phyloP scores from a whole-genome alignment of 2,888 invertebrate genomes.

The Eristalis arbustorum region DNA sequence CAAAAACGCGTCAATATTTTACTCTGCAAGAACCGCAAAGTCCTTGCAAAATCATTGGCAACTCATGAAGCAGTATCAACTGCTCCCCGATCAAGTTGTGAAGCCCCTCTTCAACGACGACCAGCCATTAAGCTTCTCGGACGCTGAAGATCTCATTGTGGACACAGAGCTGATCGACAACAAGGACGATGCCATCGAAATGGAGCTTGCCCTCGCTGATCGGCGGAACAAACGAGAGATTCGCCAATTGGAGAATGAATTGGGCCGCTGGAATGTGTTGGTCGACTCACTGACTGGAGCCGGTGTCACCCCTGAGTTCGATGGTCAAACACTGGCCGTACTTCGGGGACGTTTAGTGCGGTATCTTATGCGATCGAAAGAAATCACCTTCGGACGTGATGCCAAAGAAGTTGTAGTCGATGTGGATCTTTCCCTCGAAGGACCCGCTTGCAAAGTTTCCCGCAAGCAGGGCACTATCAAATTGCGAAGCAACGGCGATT shows the following conservation, averaged over 20 bases:
- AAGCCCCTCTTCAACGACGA: constrained; percentile 84
- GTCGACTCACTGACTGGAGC: constrained; percentile 94
- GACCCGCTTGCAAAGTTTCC: constrained; percentile 96
- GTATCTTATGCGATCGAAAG: constrained; percentile 95
- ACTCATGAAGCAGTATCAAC: constrained; percentile 93
- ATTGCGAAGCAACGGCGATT: constrained; percentile 95
- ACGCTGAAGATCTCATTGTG: constrained; percentile 93
- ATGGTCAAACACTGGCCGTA: constrained; percentile 95
- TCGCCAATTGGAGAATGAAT: constrained; percentile 91
- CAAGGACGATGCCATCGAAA: constrained; percentile 90
- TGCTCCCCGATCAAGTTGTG: constrained; percentile 93
- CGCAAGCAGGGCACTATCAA: constrained; percentile 95
- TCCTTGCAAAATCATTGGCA: constrained; percentile 94
- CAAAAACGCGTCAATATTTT: constrained; percentile 92
- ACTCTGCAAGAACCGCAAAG: constrained; percentile 92
- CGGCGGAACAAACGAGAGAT: constrained; percentile 92
- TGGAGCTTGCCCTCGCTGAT: constrained; percentile 88
- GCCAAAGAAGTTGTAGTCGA: constrained; percentile 94
- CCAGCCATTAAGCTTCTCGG: constrained; percentile 89
- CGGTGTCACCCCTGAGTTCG: constrained; percentile 90
- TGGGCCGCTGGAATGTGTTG: constrained; percentile 94
- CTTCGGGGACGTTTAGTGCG: constrained; percentile 94
- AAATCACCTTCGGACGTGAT: constrained; percentile 95
- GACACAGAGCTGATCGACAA: constrained; percentile 90
- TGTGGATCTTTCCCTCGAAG: constrained; percentile 95